Percentiles rank a stretch among this genome's conserved stretches.
phyloP scores from a whole-genome alignment of 2,888 invertebrate species.

The Lasius platythorax region DNA sequence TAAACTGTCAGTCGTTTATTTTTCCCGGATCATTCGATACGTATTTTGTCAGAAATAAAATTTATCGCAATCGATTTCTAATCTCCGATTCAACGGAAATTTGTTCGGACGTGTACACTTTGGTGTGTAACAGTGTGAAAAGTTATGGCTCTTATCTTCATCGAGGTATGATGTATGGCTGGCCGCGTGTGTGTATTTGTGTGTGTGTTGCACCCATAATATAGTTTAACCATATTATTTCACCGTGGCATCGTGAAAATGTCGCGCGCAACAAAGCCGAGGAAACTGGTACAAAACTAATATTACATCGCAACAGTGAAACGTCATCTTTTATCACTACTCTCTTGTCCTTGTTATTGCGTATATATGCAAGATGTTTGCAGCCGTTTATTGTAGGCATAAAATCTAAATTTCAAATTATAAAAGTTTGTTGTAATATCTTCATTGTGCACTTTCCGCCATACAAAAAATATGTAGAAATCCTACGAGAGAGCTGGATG shows the following conservation, averaged over 20 bases:
- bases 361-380: neutral
- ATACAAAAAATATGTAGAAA: neutral
- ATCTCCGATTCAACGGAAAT: conserved; percentile 45
- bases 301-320: conserved; percentile 12
- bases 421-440: neutral
- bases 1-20: conserved; percentile 25
- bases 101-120: conserved; percentile 34
- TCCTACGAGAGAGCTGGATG: neutral
- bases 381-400: neutral
- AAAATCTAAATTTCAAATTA: neutral
- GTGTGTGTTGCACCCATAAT: conserved; percentile 22
- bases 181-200: conserved; percentile 26
- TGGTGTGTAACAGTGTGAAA: conserved; percentile 44
- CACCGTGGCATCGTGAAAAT: neutral
- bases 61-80: conserved; percentile 51
- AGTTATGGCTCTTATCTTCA: conserved; percentile 49
- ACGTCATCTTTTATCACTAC: conserved; percentile 13
- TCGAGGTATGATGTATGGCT: conserved; percentile 42
- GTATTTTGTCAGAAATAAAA: conserved; percentile 33
- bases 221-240: conserved; percentile 42
- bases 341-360: neutral
- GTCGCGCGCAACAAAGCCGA: neutral
- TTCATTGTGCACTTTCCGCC: neutral
- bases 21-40: neutral
- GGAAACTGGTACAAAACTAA: conserved; percentile 28